Evolutionary conservation across 1,140 invertebrate species (phyloP), one percentile per base, ranked within the genome.

Genomic region (Drosophila bipectinata): DNA sequence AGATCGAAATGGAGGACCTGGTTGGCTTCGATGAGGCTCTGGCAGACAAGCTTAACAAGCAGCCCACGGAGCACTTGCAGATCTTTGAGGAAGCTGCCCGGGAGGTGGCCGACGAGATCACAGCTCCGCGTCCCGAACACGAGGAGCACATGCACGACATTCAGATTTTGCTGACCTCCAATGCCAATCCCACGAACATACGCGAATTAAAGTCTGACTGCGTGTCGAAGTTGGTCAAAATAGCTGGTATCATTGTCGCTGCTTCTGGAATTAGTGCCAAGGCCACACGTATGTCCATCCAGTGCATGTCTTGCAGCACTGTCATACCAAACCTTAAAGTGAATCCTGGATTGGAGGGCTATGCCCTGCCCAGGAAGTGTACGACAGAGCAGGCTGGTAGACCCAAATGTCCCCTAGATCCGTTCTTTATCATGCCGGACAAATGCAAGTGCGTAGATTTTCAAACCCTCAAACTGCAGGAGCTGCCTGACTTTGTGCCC

Each of bases 21-120:
- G 94, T 96, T 18, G 97, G 96, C 87, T 99, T 97, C 93, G 98
- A 99, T 93, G 98, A 99, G 92, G 94, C 96, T 12, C 93, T 99
- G 24, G 98, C 97, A 2, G 98, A 99, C 79, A 98, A 98, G 91
- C 91, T 99, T 6, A 95, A 96, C 71, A 99, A 99, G 90, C 94
- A 97, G 71, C 99, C 99, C 0, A 95, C 97, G 10, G 98, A 99
- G 91, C 96, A 97, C 93, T 92, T 99, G 30, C 96, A 98, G 5
- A 94, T 99, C 92, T 97, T 99, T 92, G 99, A 99, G 93, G 98
- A 99, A 92, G 98, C 98, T 59, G 98, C 98, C 0, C 98, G 96
- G 92, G 98, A 99, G 92, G 97, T 99, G 47, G 98, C 97, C 1
- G 98, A 99, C 95, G 99, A 99, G 93, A 93, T 99, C 2, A 99